phyloP scores from a whole-genome alignment of 2,888 invertebrate genomes.

The Conistra vaccinii region DNA sequence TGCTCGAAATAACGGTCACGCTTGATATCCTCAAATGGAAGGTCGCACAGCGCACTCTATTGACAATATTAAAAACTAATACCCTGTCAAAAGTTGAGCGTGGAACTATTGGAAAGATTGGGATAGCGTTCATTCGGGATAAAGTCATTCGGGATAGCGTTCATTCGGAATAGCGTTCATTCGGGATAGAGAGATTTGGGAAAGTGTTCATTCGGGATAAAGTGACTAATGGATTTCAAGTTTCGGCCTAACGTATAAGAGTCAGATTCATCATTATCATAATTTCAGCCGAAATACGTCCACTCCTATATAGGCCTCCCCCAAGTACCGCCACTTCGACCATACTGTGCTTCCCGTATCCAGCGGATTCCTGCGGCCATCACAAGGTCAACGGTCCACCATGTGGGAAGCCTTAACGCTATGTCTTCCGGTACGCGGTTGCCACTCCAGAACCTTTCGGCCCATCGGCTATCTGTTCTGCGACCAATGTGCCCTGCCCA shows the following conservation, averaged over 20 bases:
- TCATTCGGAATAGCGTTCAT: no score
- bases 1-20: conserved; percentile 7
- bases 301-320: no score
- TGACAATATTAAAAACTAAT: neutral
- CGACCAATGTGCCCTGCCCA: neutral
- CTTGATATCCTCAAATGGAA: conserved; percentile 2
- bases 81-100: no score
- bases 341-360: neutral
- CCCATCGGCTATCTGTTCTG: neutral
- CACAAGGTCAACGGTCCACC: neutral
- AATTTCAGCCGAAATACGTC: no score
- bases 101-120: neutral
- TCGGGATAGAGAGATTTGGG: no score
- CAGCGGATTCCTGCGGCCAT: neutral
- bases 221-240: no score
- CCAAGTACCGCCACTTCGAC: no score
- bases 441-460: neutral
- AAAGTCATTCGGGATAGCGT: no score
- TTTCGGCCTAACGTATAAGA: no score
- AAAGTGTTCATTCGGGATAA: no score
- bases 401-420: neutral
- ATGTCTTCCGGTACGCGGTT: neutral
- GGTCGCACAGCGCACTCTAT: neutral
- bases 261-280: no score
- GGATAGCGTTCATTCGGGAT: no score